phyloP scores from a whole-genome alignment of 2,113 vertebrate genomes.

The Ahaetulla prasina region DNA sequence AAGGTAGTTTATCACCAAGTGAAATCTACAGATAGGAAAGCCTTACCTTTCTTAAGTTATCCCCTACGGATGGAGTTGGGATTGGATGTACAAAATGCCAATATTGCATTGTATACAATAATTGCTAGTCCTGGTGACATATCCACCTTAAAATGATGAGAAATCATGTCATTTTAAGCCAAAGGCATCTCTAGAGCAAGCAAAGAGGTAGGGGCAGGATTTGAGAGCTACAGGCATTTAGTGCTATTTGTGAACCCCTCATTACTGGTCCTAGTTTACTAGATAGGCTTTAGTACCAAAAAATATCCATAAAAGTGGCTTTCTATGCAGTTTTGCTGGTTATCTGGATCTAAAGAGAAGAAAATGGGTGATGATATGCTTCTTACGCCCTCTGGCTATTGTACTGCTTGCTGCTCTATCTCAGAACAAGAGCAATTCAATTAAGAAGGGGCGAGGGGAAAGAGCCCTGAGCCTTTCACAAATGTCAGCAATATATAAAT shows the following conservation, averaged over 20 bases:
- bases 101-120: neutral
- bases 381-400: neutral
- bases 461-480: conserved; percentile 45
- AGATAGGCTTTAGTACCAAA: neutral
- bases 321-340: neutral
- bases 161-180: neutral
- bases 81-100: neutral
- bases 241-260: neutral
- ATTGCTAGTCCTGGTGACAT: neutral
- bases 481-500: conserved; percentile 54
- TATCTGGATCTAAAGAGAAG: accelerated
- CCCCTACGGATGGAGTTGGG: neutral
- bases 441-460: neutral
- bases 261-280: neutral
- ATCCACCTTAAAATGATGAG: neutral
- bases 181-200: neutral
- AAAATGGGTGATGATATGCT: neutral
- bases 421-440: neutral
- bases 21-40: neutral
- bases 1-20: neutral
- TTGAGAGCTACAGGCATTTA: neutral
- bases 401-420: conserved; percentile 1
- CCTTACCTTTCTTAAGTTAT: neutral
- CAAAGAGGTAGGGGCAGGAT: neutral
- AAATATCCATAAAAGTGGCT: neutral